Base-by-base conservation (phyloP, 2,888 invertebrate genomes). In the Aspidiotus destructor region DNA sequence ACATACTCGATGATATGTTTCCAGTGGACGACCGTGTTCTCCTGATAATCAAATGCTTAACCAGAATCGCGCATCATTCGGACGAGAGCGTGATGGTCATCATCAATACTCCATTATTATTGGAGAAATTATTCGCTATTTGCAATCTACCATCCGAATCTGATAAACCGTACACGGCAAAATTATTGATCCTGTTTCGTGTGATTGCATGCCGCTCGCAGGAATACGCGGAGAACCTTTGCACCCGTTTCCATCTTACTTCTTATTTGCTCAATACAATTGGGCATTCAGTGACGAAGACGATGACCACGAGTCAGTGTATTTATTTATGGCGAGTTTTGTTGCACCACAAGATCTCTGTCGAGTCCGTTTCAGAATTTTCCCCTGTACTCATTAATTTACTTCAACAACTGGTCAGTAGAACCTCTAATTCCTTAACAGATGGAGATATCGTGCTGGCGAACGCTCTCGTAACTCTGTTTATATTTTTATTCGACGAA, bases 51-150 rank as follows among this genome's bases (percentile, higher is more conserved):
- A 88, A 91, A 77, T 85, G 94, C 72, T 79, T 96, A 60, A 87
- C 84, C 63, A 84, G 92, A 72, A 77, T 95, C 53, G 84, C 85
- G 0, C 83, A 92, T 74, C 89, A 92, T 76, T 92, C 90, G 9
- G 78, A 82, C 54, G 83, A 85, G 72, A 81, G 84, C 65, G 83
- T 88, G 0, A 77, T 81, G 53, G 82, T 81, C 75, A 82, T 93
- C 68, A 78, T 84, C 13, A 79, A 82, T 60, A 83, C 82, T 72
- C 83, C 84, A 1, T 80, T 84, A 72, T 80, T 94, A 15, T 78
- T 94, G 72, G 78, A 83, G 2, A 44, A 54, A 13, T 40, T 69
- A 42, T 69, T 69, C 40, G n/a, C 16, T 10, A 62, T 57, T 15
- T 57, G 62, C 40, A 28, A 62, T 13, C 48, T 44, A 8, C 41